A percentile compares a stretch with the other conserved stretches of the same genome.
Evolutionary conservation across 2,113 vertebrate genomes (phyloP).

Genomic region (Jaculus jaculus): DNA sequence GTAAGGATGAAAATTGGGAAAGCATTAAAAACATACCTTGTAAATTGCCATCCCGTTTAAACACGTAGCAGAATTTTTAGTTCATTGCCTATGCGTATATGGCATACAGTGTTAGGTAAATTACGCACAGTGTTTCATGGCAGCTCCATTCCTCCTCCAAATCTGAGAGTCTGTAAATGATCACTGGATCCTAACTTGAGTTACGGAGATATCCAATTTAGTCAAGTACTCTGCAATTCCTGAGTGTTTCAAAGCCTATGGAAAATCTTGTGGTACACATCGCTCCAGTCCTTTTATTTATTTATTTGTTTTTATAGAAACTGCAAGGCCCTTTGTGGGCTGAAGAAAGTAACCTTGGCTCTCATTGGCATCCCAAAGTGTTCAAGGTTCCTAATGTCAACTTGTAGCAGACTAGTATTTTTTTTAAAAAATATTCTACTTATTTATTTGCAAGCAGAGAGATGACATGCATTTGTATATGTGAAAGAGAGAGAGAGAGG

Average conservation of each 20-base stretch:
- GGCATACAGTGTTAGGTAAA: background rate
- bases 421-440: too few relatives aligned
- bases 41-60: background rate
- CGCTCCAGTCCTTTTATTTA: too few relatives aligned
- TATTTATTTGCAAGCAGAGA: too few relatives aligned
- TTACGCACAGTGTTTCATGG: background rate
- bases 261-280: too few relatives aligned
- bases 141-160: background rate
- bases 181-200: background rate
- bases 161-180: background rate
- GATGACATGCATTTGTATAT: too few relatives aligned
- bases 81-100: background rate
- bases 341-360: background rate
- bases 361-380: background rate
- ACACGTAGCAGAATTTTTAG: background rate
- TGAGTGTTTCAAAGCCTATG: background rate
- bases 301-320: background rate
- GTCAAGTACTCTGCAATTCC: background rate
- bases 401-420: background rate
- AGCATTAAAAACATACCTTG: background rate
- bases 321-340: background rate
- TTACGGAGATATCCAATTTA: background rate
- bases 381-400: rapidly evolving
- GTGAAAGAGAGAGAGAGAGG: too few relatives aligned
- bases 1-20: background rate